phyloP scores from a whole-genome alignment of 2,797 vertebrate species.

The Cottoperca gobio region DNA sequence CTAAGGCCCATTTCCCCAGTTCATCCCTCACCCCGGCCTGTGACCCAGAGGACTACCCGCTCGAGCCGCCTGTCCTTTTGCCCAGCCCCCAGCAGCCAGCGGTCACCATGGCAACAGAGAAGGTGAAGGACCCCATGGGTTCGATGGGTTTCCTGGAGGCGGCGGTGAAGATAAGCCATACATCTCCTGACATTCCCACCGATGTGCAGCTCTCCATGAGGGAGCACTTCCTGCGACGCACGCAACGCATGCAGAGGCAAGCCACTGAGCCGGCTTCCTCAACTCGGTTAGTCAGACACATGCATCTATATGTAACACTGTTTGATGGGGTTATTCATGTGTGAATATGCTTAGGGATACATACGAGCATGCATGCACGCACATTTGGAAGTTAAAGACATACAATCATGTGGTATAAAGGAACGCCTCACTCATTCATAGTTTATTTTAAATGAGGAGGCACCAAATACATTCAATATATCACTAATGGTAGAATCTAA shows the following conservation, averaged over 20 bases:
- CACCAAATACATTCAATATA: neutral
- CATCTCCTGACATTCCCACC: slow-evolving; percentile 95
- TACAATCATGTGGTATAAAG: neutral
- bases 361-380: slow-evolving; percentile 1
- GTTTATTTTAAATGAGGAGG: neutral
- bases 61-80: slow-evolving; percentile 57
- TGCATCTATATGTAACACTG: neutral
- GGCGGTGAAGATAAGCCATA: slow-evolving; percentile 98
- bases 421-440: neutral
- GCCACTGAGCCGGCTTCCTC: slow-evolving; percentile 96
- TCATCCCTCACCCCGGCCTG: slow-evolving; percentile 72
- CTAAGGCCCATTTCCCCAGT: slow-evolving; percentile 86
- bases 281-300: slow-evolving; percentile 87
- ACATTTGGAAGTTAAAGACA: slow-evolving; percentile 1
- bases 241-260: slow-evolving; percentile 93
- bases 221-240: slow-evolving; percentile 93
- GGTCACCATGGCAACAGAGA: slow-evolving; percentile 94
- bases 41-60: slow-evolving; percentile 70
- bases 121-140: slow-evolving; percentile 90
- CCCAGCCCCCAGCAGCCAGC: slow-evolving; percentile 72
- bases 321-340: slow-evolving; percentile 20
- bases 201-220: slow-evolving; percentile 98
- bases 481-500: slow-evolving; percentile 16
- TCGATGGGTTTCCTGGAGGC: slow-evolving; percentile 94
- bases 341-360: slow-evolving; percentile 12